Evolutionary conservation across 2,797 vertebrate genomes (phyloP).

Genomic region (Australoheros facetus): DNA sequence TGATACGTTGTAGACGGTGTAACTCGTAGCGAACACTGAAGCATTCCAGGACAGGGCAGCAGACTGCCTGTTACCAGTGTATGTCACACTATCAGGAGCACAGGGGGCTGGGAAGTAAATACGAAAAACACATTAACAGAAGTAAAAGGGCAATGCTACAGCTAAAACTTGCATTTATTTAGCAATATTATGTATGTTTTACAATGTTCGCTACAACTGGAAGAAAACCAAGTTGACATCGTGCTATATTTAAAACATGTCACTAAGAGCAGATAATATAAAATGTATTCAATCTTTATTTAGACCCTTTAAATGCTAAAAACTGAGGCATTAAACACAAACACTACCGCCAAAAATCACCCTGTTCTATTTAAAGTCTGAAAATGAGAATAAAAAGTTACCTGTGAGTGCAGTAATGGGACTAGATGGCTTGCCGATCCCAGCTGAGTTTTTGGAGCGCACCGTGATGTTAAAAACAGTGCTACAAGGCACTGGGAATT

Average conservation of each 20-base stretch:
- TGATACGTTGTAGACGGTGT: conserved; percentile 62
- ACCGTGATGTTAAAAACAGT: conserved; percentile 75
- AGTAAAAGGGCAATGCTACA: background rate
- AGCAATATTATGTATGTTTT: background rate
- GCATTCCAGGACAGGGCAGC: conserved; percentile 70
- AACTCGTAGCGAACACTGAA: conserved; percentile 65
- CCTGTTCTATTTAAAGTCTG: background rate
- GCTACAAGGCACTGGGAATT: conserved; percentile 80
- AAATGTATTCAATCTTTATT: background rate
- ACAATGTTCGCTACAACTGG: background rate
- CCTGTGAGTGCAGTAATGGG: conserved; percentile 70
- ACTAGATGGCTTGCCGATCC: conserved; percentile 67
- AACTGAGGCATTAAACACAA: background rate
- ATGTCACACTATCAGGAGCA: conserved; percentile 62
- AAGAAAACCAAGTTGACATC: background rate
- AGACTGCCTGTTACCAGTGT: conserved; percentile 24
- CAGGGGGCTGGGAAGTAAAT: conserved; percentile 74
- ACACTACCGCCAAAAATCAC: background rate
- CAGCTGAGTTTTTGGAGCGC: conserved; percentile 70
- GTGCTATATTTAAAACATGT: background rate
- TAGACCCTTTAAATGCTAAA: background rate
- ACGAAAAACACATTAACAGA: background rate
- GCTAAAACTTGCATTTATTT: background rate
- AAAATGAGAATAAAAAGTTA: conserved; percentile 44
- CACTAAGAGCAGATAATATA: too few species aligned